Evolutionary conservation across 2,797 vertebrate genomes (phyloP).

Genomic region (Nyctalus aviator): DNA sequence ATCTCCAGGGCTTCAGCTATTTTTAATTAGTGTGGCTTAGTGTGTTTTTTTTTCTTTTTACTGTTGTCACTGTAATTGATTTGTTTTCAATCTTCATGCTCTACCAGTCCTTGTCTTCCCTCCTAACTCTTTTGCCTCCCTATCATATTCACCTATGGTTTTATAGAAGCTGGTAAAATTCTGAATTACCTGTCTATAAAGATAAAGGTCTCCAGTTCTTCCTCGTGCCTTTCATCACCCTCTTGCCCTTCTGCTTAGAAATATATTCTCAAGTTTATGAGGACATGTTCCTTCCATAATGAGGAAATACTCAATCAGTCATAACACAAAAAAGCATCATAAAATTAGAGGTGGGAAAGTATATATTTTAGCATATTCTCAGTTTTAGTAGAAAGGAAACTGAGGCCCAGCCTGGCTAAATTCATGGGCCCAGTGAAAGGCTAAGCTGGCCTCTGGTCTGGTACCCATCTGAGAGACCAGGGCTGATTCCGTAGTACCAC

Average conservation of each 20-base stretch:
- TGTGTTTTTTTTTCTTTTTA: constrained; percentile 62
- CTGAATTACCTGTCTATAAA: constrained; percentile 44
- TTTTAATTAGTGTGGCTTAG: constrained; percentile 87
- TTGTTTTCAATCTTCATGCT: constrained; percentile 82
- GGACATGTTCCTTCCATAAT: constrained; percentile 26
- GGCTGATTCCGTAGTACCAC: fast-evolving
- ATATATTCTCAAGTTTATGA: constrained; percentile 24
- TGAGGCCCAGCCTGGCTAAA: neutral
- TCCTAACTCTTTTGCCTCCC: constrained; percentile 25
- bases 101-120: constrained; percentile 71
- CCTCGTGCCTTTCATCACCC: neutral
- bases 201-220: constrained; percentile 10
- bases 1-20: constrained; percentile 84
- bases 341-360: constrained; percentile 31
- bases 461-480: neutral
- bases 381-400: neutral
- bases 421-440: neutral
- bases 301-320: constrained; percentile 59
- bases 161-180: constrained; percentile 57
- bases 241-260: neutral
- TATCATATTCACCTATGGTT: neutral
- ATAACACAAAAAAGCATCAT: constrained; percentile 21
- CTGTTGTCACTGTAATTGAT: constrained; percentile 80
- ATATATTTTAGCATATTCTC: neutral
- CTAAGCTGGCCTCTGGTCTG: no score